Percentiles rank a stretch among this genome's conserved stretches.
phyloP scores from a whole-genome alignment of 1,140 invertebrate species.

The Temnothorax longispinosus region DNA sequence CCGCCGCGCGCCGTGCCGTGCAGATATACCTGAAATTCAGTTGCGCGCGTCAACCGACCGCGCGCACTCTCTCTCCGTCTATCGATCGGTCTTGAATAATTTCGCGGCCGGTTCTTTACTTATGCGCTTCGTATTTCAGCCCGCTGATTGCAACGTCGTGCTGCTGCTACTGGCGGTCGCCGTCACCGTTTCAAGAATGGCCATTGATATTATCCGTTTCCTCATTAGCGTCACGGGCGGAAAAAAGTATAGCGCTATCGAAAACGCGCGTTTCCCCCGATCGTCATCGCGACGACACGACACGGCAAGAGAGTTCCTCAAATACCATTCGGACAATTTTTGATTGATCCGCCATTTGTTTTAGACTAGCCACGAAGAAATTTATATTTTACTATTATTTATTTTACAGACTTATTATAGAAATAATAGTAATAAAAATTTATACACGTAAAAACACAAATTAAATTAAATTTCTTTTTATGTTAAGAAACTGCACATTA shows the following conservation, averaged over 20 bases:
- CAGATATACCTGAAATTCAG: slow-evolving; percentile 79
- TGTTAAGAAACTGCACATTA: not conserved
- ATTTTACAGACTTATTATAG: not conserved
- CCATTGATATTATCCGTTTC: slow-evolving; percentile 57
- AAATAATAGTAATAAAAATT: not conserved
- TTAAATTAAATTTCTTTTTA: not conserved
- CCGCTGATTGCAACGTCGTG: slow-evolving; percentile 42
- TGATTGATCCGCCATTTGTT: not conserved
- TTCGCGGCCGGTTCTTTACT: slow-evolving; percentile 81
- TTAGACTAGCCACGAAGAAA: no score
- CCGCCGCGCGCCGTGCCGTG: slow-evolving; percentile 15
- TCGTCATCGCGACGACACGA: not conserved
- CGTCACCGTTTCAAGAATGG: slow-evolving; percentile 56
- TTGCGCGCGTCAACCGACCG: slow-evolving; percentile 77
- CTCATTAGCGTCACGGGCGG: slow-evolving; percentile 47
- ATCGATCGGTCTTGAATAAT: slow-evolving; percentile 84
- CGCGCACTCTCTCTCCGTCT: slow-evolving; percentile 71
- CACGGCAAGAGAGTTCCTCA: not conserved
- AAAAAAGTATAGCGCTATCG: slow-evolving; percentile 12
- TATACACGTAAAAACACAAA: not conserved
- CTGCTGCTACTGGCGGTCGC: not conserved
- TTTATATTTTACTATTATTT: not conserved
- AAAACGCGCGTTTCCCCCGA: not conserved
- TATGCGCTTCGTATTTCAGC: slow-evolving; percentile 80
- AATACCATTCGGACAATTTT: not conserved